Base-by-base conservation (phyloP, 2,113 vertebrate species). In the Manacus vitellinus region DNA sequence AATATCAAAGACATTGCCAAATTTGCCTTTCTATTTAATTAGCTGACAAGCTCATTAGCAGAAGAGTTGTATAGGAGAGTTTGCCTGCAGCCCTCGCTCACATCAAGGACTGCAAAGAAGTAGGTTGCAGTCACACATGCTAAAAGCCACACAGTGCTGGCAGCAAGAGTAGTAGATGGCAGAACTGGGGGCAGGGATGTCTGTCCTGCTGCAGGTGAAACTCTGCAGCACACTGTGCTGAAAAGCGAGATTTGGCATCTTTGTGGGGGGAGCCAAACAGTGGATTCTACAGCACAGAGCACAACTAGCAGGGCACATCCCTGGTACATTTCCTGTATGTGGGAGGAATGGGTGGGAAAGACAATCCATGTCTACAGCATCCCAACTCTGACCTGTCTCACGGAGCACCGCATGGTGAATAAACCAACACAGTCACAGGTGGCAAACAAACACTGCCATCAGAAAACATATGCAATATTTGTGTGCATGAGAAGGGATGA, bases 321-420 rank as follows among this genome's bases (percentile, higher is more conserved):
- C 58, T 44, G 87, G 66, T 51, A 23, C 15, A 41, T 58, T 97
- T 95, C 94, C 88, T 49, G 78, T 7, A 3, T 8, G 47, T 10
- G 30, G 93, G 54, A 88, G 35, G 46, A 85, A 58, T 0, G 2
- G 39, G 43, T 58, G 44, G 54, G 90, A 96, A 97, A 94, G 96
- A 98, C 94, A 98, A 96, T 92, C 97, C 96, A 84, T 85, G 94
- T 88, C 95, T 97, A 96, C 95, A 96, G 96, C 85, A 79, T 97
- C 87, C 12, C 37, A 97, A 96, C 4, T 11, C 95, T 95, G 81
- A 88, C 97, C 95, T 97, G 96, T 98, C 97, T 97, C 97, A 98
- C 89, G 84, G 96, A 97, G 95, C 96, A 95, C 63, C 14, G 22
- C 80, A 92, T 68, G 47, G n/a, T 95, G 95, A 98, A 95, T 89